phyloP scores from a whole-genome alignment of 2,113 vertebrate genomes.

The Cariama cristata region DNA sequence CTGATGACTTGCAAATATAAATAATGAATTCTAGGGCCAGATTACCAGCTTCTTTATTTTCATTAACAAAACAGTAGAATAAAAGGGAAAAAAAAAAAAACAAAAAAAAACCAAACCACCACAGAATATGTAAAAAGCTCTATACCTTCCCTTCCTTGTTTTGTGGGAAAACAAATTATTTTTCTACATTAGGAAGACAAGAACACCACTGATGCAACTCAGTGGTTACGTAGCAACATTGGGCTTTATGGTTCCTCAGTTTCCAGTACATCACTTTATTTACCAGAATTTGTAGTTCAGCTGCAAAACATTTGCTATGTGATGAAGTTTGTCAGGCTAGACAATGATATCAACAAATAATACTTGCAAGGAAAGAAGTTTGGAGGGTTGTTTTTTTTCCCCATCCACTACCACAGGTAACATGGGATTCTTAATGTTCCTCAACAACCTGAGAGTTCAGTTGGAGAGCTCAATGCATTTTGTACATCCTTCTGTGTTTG shows the following conservation, averaged over 20 bases:
- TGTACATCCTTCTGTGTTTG: not conserved
- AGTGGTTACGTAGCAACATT: not conserved
- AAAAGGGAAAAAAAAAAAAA: not conserved
- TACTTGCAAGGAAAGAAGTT: not conserved
- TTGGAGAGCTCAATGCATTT: not conserved
- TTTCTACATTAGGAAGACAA: not conserved
- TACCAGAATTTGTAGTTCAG: not conserved
- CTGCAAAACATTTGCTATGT: not conserved
- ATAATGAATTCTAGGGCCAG: conserved; percentile 63
- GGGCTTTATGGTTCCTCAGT: not conserved
- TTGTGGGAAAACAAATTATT: not conserved
- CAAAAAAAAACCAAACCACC: not conserved
- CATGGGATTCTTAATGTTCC: not conserved
- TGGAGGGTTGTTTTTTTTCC: not conserved
- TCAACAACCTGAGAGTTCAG: not conserved
- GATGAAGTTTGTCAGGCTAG: not conserved
- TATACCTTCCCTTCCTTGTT: not conserved
- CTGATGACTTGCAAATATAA: conserved; percentile 68
- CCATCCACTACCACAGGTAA: not conserved
- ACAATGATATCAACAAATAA: not conserved
- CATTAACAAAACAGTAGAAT: not conserved
- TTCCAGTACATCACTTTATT: not conserved
- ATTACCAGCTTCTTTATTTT: conserved; percentile 50
- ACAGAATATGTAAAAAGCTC: not conserved
- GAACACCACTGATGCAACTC: not conserved